Conservation (phyloP, 1,140 invertebrate species). For the Antheraea mylitta region DNA sequence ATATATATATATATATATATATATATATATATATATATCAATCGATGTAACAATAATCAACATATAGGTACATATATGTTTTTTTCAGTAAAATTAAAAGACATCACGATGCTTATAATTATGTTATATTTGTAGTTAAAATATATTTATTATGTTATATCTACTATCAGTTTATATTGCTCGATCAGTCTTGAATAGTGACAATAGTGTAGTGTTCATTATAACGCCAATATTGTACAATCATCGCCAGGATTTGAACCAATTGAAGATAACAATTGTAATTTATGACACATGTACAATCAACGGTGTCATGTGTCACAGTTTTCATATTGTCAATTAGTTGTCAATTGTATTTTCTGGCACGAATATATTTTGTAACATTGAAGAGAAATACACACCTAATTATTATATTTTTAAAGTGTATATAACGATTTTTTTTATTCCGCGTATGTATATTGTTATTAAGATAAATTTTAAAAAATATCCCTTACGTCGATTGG, state of each 20-base stretch:
- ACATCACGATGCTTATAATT: too few species aligned
- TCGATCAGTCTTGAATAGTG: neutral
- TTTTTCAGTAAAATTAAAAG: too few species aligned
- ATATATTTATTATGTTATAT: too few species aligned
- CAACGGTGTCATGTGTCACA: neutral
- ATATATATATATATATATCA: too few species aligned
- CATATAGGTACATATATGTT: too few species aligned
- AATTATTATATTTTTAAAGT: neutral
- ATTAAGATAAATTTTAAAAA: too few species aligned
- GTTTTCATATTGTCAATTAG: neutral
- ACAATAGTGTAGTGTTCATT: neutral
- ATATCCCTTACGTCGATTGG: too few species aligned
- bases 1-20: too few species aligned
- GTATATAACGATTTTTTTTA: neutral
- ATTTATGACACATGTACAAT: neutral
- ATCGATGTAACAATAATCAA: too few species aligned
- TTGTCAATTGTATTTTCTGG: neutral
- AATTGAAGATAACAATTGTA: conserved; percentile 3
- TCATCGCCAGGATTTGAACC: neutral
- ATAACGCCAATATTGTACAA: neutral
- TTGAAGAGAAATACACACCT: neutral
- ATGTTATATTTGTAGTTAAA: too few species aligned
- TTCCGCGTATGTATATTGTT: too few species aligned
- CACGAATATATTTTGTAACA: neutral
- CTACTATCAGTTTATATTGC: too few species aligned